Base-by-base conservation (phyloP, 2,888 invertebrate genomes). In the Campaea margaritaria region DNA sequence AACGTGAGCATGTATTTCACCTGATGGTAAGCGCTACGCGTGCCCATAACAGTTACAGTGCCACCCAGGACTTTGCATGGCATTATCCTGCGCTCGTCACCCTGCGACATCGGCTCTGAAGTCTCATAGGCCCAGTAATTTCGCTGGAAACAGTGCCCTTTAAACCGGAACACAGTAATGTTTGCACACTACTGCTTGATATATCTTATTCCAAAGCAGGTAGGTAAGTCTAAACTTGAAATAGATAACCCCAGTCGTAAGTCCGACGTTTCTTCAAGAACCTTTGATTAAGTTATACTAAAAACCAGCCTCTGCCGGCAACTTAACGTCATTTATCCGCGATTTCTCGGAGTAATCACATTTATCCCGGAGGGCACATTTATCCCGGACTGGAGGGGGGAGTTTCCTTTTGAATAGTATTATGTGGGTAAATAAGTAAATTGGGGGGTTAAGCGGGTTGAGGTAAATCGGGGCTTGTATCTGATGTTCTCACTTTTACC, bases 301-400 rank as follows among this genome's bases (percentile, higher is more conserved):
- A 14, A 34, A 43, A 43, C 34, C 42, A 16, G 51, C 16, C 43
- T 51, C 43, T 34, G 51, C 28, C 27, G 49, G 51, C 41, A 51
- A 43, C 43, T 43, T 43, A 51, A 51, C 51, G 28, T 16, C 51
- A 51, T 43, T 51, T 43, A n/a, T 43, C 51, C 42, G 10, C 43
- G 51, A 51, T 51, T 51, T 51, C 43, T 43, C 51, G n/a, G 28
- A 16, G 51, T 51, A 51, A 51, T 51, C 43, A 51, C 42, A 51
- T 51, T 51, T 51, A 31, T 28, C 14, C 13, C 8, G 49, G 13
- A 11, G 13, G 41, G 28, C n/a, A n/a, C n/a, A n/a, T n/a, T n/a
- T n/a, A n/a, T n/a, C n/a, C n/a, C n/a, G 45, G 45, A 31, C n/a
- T n/a, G 31, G 9, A 4, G 14, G 15, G 28, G 27, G 41, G 15